Percentiles rank a stretch among this genome's conserved stretches.
phyloP scores from a whole-genome alignment of 2,113 vertebrate genomes.

The Rhea pennata region DNA sequence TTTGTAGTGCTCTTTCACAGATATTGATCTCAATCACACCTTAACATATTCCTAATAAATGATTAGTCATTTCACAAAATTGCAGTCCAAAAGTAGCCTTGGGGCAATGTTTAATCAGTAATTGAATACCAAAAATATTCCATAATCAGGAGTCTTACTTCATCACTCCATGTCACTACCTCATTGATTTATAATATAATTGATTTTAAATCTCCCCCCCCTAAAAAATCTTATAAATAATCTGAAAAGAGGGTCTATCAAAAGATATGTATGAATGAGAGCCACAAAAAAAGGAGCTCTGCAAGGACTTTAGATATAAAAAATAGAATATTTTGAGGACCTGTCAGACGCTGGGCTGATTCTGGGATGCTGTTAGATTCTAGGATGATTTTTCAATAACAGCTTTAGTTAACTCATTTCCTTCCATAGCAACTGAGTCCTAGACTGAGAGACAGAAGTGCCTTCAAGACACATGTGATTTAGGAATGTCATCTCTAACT shows the following conservation, averaged over 20 bases:
- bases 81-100: not conserved
- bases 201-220: not conserved
- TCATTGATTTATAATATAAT: not conserved
- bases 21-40: not conserved
- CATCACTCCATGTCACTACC: not conserved
- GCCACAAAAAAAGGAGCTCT: not conserved
- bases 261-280: accelerated
- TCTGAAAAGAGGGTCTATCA: not conserved
- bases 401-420: not conserved
- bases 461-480: not conserved
- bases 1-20: not conserved
- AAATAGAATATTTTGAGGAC: not conserved
- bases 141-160: not conserved
- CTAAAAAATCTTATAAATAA: not conserved
- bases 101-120: not conserved
- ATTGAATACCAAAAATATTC: not conserved
- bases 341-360: not conserved
- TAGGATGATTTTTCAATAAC: not conserved
- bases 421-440: not conserved
- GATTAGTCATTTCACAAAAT: not conserved
- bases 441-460: not conserved
- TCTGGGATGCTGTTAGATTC: not conserved
- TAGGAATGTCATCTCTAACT: not conserved
- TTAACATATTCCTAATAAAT: not conserved
- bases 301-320: not conserved